A percentile compares a stretch with the other conserved stretches of the same genome.
phyloP scores from a whole-genome alignment of 2,113 vertebrate genomes.

The Leptocoma aspasia region DNA sequence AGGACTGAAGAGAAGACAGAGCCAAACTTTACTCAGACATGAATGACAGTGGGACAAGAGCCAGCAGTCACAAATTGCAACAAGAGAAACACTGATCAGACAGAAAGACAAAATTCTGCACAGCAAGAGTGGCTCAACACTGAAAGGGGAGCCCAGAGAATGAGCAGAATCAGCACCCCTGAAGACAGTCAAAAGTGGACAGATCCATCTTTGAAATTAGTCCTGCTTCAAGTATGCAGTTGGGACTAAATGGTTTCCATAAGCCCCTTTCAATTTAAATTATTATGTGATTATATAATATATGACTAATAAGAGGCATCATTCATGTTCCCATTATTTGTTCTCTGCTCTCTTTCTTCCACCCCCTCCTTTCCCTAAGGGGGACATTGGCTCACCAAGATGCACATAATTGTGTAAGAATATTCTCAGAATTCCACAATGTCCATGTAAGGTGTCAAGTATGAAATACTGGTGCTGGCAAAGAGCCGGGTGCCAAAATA shows the following conservation, averaged over 20 bases:
- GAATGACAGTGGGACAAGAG: neutral
- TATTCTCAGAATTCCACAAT: conserved; percentile 12
- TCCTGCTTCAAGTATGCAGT: neutral
- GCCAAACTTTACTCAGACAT: neutral
- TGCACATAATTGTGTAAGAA: neutral
- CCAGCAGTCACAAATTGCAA: neutral
- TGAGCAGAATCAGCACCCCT: neutral
- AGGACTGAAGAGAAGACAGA: neutral
- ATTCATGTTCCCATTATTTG: conserved; percentile 16
- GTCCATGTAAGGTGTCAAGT: conserved; percentile 50
- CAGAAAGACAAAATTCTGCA: neutral
- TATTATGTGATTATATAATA: conserved; percentile 30
- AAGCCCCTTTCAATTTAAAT: neutral
- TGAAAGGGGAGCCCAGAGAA: neutral
- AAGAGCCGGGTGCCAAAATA: conserved; percentile 53
- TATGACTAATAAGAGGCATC: conserved; percentile 35
- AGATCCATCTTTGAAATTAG: neutral
- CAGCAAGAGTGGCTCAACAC: neutral
- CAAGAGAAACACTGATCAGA: neutral
- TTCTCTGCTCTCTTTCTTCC: neutral
- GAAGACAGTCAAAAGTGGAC: neutral
- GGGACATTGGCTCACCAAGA: neutral
- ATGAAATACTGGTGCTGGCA: conserved; percentile 12
- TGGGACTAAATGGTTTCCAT: neutral
- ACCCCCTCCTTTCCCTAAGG: conserved; percentile 39